Evolutionary conservation across 2,888 invertebrate genomes (phyloP), one percentile per base, ranked within the genome.

Genomic region (Trissoscelio sp.): DNA sequence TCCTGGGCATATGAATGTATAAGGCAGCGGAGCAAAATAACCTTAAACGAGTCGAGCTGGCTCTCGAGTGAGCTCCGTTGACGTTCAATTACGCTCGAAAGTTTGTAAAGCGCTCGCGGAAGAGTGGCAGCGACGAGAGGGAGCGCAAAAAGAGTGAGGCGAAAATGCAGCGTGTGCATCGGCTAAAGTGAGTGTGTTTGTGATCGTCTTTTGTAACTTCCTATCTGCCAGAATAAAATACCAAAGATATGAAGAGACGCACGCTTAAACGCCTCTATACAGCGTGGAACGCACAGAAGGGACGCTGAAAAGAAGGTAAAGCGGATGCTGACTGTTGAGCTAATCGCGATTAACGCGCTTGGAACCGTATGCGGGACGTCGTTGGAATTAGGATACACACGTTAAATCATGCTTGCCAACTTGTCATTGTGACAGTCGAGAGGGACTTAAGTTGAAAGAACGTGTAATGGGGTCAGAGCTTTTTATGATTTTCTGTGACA

Each of bases 1-100:
- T 77, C 24, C 60, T 46, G 51, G 62, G 48, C 62, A 55, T 24
- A 58, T 72, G 77, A 77, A 75, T 77, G 58, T 20, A 55, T 60
- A 39, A 75, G 70, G 74, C 75, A 69, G 34, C 64, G 46, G 58
- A 69, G 77, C 72, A 73, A 83, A 81, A 81, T 74, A 55, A 70
- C 70, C 83, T 85, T 83, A 84, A 87, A 85, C 84, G 82, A 81
- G 82, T 79, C 80, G 72, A 81, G 74, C 58, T 34, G 69, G 80
- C 75, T 57, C 82, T 82, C 67, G 83, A 83, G 84, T 81, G 69
- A 77, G 83, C 78, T 81, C 81, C 86, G 88, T 88, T 88, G 88
- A 88, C 87, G 87, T 88, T 89, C 89, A 89, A 89, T 89, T 89
- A 88, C 86, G 87, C 86, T 88, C 86, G 85, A 86, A 88, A 88